Base-by-base conservation (phyloP, 2,113 vertebrate genomes). In the Aplodontia rufa region DNA sequence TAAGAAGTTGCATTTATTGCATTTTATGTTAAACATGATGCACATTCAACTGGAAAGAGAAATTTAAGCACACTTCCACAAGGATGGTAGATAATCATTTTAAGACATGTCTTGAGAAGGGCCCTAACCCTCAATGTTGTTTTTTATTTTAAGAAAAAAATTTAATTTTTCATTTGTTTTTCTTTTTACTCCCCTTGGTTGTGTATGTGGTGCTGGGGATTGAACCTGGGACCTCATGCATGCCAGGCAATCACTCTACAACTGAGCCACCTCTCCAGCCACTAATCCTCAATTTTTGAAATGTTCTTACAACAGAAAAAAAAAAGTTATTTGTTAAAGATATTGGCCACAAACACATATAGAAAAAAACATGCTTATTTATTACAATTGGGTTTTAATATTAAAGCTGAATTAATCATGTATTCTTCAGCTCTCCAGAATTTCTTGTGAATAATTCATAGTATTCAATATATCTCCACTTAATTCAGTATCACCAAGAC, bases 381-480 rank as follows among this genome's bases (percentile, higher is more conserved):
- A 74, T 24, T 72, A 24, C 83, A 90, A 68, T 53, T 93, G 51
- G 32, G 86, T 96, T 87, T 88, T 97, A 97, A 94, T 96, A 81
- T 97, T 97, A 95, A 97, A 97, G 78, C 93, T 64, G 94, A 97
- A 97, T 96, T 97, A 97, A 96, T 96, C 94, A 10, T 60, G 79
- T 97, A 81, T 80, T 96, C 35, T 97, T 82, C 66, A 98, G 84
- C 68, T 88, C 91, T 97, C 83, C 72, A 86, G 55, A 94, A 91
- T 55, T 96, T 64, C 20, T 58, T 97, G 71, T 97, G 97, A 98
- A 97, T 98, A 98, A 98, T 98, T 98, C 93, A 98, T 96, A 82
- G 6, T 62, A 87, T 80, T 83, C 97, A 97, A 88, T 96, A 94
- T 84, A 89, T 40, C 89, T 97, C 83, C 84, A 98, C 96, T 97